Evolutionary conservation across 53 echinoderm and acorn worm species (phyloP), one percentile per base, ranked within the genome.

Genomic region (Antedon mediterranea): DNA sequence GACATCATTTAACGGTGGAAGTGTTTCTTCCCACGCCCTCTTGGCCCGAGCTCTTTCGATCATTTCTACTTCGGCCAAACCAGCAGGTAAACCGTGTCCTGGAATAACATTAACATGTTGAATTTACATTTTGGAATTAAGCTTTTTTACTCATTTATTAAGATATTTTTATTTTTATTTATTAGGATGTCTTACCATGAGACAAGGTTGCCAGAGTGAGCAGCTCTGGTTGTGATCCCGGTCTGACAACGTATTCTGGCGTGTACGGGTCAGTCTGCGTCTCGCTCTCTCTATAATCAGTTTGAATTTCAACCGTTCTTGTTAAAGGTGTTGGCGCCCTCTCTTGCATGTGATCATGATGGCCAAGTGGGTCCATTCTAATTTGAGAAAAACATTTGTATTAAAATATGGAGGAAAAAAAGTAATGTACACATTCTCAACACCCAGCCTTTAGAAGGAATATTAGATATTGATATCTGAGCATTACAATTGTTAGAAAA

Each of bases 191-290:
- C 87, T 72, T 82, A 93, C 93, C 95, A 34, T 82, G 88, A 57
- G 92, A 95, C 18, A 95, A 88, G 31, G 97, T 95, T 32, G 97
- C 97, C 73, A 95, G 44, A 15, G 97, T 95, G 30, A 95, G 86
- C 6, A 95, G 88, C 43, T 95, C 97, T 4, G 97, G 97, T 78
- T 95, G 97, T 30, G 97, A 95, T 71, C 97, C 97, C 2, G 97
- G 97, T 41, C 97, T 75, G 43, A 95, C 97, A 0, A 95, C 97
- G 71, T 95, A 95, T 75, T 94, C 95, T 3, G 97, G 97, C 0
- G 97, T 95, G 78, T 95, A 95, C 0, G 97, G 97, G 43, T 95
- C 97, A 6, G 97, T 95, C 72, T 95, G 97, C 3, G 97, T 91
- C 79, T 95, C 97, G 32, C 92, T 95, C 80, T 95, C 97, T 41